Conservation (phyloP, 2,888 invertebrate genomes). For the Eristalis arbustorum region DNA sequence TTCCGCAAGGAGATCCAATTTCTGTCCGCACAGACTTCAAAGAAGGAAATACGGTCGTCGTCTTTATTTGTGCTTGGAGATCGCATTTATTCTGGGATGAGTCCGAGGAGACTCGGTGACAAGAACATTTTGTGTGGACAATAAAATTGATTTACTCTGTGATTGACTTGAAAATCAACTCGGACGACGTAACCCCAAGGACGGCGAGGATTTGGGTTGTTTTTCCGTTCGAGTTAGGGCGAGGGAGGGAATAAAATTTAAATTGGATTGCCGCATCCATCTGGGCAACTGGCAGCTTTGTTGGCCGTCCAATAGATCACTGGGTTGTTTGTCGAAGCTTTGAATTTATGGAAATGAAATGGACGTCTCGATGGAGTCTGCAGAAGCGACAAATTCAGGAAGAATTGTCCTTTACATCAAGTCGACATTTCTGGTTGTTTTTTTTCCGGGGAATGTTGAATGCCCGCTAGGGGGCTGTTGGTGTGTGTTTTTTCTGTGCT, state of each 20-base stretch:
- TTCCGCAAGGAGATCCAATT: conserved; percentile 39
- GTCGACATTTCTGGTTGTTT: too few relatives aligned
- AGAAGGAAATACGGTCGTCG: neutral
- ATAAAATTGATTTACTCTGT: conserved; percentile 58
- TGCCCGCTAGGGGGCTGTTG: too few relatives aligned
- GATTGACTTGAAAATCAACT: conserved; percentile 45
- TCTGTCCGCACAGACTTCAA: conserved; percentile 9
- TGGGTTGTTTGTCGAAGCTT: neutral
- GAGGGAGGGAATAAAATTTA: conserved; percentile 30
- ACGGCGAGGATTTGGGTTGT: neutral
- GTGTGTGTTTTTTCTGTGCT: too few relatives aligned
- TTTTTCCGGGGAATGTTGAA: too few relatives aligned
- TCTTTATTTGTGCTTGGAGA: neutral
- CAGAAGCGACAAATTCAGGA: neutral
- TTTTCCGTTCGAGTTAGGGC: neutral
- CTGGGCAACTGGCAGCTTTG: neutral
- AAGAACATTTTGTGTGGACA: conserved; percentile 20
- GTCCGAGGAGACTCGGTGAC: conserved; percentile 2
- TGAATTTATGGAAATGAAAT: neutral
- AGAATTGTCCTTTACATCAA: neutral
- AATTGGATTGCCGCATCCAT: conserved; percentile 24
- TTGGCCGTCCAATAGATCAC: neutral
- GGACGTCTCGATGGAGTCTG: neutral
- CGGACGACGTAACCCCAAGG: neutral
- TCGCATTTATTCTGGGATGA: neutral